A percentile compares a stretch with the other conserved stretches of the same genome.
These are phyloP conservation scores for Alces alces DNA, from an alignment of 2,113 vertebrate genomes.

Conservation along the genomic window DNA sequence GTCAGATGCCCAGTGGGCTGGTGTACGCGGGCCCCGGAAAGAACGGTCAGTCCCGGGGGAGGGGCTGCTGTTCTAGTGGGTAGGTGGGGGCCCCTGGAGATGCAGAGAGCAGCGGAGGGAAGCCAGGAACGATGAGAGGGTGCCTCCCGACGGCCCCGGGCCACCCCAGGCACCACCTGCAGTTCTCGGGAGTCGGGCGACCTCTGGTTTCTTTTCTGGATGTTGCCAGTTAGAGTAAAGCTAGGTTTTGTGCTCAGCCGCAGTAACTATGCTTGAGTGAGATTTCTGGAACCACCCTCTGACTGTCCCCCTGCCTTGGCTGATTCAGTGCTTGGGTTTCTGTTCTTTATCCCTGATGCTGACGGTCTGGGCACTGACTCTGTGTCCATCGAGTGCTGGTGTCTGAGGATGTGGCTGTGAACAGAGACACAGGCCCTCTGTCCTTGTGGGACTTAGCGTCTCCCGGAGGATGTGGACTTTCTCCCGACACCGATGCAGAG, in stretches of 20 bases:
- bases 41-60: background rate
- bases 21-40: background rate
- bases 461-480: background rate
- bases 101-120: background rate
- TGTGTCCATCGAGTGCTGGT: background rate
- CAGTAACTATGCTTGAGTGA: fast-evolving
- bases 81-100: background rate
- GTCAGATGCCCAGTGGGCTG: background rate
- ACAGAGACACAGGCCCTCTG: background rate
- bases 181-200: background rate
- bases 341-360: background rate
- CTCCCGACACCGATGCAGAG: too few relatives aligned
- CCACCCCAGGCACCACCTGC: too few relatives aligned
- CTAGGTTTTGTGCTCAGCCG: background rate
- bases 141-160: fast-evolving
- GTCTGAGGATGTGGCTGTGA: fast-evolving
- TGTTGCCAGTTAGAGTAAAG: background rate
- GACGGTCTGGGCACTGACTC: background rate
- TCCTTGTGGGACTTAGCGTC: background rate
- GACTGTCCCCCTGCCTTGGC: background rate
- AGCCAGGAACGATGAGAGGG: background rate
- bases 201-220: background rate
- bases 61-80: background rate
- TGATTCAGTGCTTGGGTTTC: background rate
- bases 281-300: background rate